A percentile compares a stretch with the other conserved stretches of the same genome.
Conservation (phyloP, 1,140 invertebrate species). For the Archegozetes longisetosus region DNA sequence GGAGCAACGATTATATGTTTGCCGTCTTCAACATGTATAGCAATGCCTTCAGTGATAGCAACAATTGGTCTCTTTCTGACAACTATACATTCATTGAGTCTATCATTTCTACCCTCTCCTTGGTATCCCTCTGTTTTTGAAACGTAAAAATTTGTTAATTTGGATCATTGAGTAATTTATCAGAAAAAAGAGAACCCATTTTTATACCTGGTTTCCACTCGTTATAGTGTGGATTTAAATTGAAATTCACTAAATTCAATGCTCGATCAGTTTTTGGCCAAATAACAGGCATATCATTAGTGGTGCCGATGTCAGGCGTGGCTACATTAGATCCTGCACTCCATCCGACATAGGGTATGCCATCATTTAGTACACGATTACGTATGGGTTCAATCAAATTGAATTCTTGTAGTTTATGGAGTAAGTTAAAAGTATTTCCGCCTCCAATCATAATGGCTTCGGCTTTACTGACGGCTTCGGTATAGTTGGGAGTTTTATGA, state of each 20-base stretch:
- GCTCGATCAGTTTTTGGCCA: conserved; percentile 55
- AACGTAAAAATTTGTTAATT: too few relatives aligned
- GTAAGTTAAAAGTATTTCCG: conserved; percentile 53
- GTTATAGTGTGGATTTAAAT: conserved; percentile 69
- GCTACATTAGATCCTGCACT: conserved; percentile 70
- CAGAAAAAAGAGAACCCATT: too few relatives aligned
- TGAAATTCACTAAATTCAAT: conserved; percentile 55
- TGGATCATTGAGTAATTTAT: too few relatives aligned
- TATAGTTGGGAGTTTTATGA: conserved; percentile 39
- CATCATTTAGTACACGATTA: conserved; percentile 40
- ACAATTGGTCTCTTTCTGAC: conserved; percentile 12
- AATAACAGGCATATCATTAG: conserved; percentile 71
- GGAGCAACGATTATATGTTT: conserved; percentile 6
- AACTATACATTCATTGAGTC: conserved; percentile 11
- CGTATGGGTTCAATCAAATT: conserved; percentile 45
- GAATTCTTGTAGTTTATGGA: conserved; percentile 50
- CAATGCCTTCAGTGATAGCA: conserved; percentile 10
- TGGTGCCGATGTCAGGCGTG: conserved; percentile 55
- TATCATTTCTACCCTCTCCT: conserved; percentile 8
- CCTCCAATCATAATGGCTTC: conserved; percentile 58
- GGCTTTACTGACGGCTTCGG: conserved; percentile 39
- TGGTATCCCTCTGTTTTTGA: background rate
- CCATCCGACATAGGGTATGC: conserved; percentile 55
- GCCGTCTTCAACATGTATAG: conserved; percentile 11
- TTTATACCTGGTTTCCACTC: conserved; percentile 34